Evolutionary conservation across 2,888 invertebrate species (phyloP).

Genomic region (Phorcus lineatus): DNA sequence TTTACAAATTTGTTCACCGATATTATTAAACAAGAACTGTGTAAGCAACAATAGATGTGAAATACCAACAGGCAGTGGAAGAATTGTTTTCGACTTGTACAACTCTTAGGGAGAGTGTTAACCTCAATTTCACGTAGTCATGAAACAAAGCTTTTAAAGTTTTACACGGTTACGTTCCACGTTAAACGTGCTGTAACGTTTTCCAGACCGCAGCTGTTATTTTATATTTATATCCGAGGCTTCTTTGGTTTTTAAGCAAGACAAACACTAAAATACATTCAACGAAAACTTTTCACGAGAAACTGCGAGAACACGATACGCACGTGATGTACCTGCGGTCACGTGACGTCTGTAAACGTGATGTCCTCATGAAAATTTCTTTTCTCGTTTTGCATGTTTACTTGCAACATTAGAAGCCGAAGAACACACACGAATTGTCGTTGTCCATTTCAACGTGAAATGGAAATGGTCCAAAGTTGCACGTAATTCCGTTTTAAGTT

Average conservation of each 20-base stretch:
- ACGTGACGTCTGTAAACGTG: conserved; percentile 15
- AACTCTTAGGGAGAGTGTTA: neutral
- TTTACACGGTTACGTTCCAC: neutral
- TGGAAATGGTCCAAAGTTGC: neutral
- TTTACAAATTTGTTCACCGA: no score
- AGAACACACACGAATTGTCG: neutral
- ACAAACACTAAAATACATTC: neutral
- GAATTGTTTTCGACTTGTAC: no score
- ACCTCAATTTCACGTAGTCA: neutral
- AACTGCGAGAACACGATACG: conserved; percentile 11
- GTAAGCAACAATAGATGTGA: no score
- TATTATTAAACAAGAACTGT: no score
- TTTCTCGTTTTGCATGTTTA: neutral
- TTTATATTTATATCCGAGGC: conserved; percentile 1
- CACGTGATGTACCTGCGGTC: conserved; percentile 10
- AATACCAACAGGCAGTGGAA: no score
- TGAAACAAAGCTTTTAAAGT: neutral
- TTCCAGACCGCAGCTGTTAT: neutral
- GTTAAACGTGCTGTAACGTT: neutral
- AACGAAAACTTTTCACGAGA: conserved; percentile 4
- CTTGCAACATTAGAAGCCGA: conserved; percentile 5
- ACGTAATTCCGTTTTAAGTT: neutral
- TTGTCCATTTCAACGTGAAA: neutral
- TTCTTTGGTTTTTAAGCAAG: neutral
- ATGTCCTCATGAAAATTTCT: neutral